Evolutionary conservation across 2,797 vertebrate genomes (phyloP).

Genomic region (Triplophysa yarkandensis): DNA sequence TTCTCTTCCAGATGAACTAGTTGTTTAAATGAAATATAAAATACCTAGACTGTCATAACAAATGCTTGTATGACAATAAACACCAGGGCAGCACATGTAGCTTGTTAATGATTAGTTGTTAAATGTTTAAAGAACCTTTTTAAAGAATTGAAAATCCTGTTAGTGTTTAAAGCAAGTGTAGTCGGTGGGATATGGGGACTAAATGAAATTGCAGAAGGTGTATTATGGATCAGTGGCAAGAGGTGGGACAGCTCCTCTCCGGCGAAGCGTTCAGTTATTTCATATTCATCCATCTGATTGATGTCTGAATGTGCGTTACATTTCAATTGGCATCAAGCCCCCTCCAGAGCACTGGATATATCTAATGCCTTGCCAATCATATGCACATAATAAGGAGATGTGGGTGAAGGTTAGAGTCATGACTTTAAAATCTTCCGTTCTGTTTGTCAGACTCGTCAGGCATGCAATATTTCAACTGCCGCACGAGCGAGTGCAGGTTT

Average conservation of each 20-base stretch:
- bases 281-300: slow-evolving; percentile 48
- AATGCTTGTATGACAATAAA: not conserved
- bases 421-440: slow-evolving; percentile 31
- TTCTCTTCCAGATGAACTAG: no score
- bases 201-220: slow-evolving; percentile 13
- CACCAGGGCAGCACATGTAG: not conserved
- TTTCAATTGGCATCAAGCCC: slow-evolving; percentile 33
- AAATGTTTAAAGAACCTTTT: not conserved
- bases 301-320: slow-evolving; percentile 32
- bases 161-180: not conserved
- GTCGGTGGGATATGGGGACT: not conserved
- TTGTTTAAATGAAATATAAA: no score
- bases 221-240: slow-evolving; percentile 33
- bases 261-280: slow-evolving; percentile 30
- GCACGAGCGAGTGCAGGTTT: not conserved
- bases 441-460: slow-evolving; percentile 38
- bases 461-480: slow-evolving; percentile 29
- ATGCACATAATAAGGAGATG: slow-evolving; percentile 44
- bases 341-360: slow-evolving; percentile 30
- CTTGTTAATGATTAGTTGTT: not conserved
- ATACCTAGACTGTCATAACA: not conserved
- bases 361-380: slow-evolving; percentile 26
- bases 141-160: not conserved
- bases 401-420: slow-evolving; percentile 40
- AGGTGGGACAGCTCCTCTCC: slow-evolving; percentile 30